phyloP scores from a whole-genome alignment of 2,113 vertebrate species.

The Bubo scandiacus region DNA sequence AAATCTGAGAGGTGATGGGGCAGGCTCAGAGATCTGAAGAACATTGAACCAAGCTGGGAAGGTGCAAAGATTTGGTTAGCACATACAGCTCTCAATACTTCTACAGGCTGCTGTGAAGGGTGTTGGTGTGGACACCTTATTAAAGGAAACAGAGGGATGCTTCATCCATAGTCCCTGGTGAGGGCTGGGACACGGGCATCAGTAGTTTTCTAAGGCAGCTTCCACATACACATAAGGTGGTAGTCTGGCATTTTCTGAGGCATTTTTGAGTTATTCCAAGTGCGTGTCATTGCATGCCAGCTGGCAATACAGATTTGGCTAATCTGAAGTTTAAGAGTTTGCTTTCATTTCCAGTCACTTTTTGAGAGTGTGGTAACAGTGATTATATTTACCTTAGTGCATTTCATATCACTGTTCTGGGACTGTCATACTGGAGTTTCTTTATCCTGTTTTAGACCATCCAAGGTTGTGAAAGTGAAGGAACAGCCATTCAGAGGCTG shows the following conservation, averaged over 20 bases:
- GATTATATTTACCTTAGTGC: not conserved
- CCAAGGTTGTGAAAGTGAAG: not conserved
- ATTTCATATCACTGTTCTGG: not conserved
- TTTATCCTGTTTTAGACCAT: not conserved
- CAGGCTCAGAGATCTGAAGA: not conserved
- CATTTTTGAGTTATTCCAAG: not conserved
- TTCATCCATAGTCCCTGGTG: not conserved
- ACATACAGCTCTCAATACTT: not conserved
- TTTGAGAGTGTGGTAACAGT: not conserved
- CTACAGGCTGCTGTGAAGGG: not conserved
- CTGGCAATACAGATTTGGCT: not conserved
- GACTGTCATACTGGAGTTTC: not conserved
- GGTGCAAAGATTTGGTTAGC: not conserved
- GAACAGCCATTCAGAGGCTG: not conserved
- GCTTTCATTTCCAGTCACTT: not conserved
- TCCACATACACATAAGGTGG: not conserved
- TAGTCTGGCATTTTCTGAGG: not conserved
- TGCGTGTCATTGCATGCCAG: not conserved
- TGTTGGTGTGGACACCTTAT: not conserved
- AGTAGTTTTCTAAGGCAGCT: not conserved
- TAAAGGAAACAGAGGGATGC: not conserved
- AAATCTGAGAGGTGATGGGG: not conserved
- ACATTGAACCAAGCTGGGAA: not conserved
- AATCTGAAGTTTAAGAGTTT: not conserved
- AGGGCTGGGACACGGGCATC: not conserved